Evolutionary conservation across 1,140 invertebrate genomes (phyloP).

Genomic region (Bathynomus jamesi): DNA sequence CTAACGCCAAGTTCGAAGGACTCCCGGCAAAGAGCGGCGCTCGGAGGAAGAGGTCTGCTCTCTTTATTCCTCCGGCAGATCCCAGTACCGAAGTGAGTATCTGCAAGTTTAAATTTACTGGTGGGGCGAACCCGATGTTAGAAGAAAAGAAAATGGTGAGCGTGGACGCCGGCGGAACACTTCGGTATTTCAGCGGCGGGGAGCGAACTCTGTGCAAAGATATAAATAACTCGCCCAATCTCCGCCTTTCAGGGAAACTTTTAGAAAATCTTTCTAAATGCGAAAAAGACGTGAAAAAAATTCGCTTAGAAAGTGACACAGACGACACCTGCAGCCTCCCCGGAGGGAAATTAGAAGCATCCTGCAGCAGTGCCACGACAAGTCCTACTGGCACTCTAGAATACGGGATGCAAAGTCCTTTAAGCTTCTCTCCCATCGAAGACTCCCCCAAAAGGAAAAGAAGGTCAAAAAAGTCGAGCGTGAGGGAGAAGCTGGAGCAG

Average conservation of each 20-base stretch:
- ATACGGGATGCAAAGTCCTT: conserved; percentile 10
- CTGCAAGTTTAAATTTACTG: conserved; percentile 87
- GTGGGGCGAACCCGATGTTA: conserved; percentile 71
- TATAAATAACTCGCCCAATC: conserved; percentile 7
- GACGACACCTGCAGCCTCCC: conserved; percentile 28
- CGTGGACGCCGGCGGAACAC: conserved; percentile 74
- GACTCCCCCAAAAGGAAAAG: conserved; percentile 52
- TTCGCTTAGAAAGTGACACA: conserved; percentile 32
- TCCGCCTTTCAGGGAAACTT: conserved; percentile 28
- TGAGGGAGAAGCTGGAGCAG: conserved; percentile 78
- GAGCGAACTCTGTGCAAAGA: conserved; percentile 10
- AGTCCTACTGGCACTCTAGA: conserved; percentile 21
- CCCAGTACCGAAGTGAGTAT: conserved; percentile 55
- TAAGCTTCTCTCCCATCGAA: conserved; percentile 38
- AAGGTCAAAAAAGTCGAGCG: conserved; percentile 69
- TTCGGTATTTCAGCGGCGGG: conserved; percentile 52
- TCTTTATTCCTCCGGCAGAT: conserved; percentile 34
- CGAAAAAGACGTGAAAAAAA: conserved; percentile 36
- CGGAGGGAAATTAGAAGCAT: conserved; percentile 1
- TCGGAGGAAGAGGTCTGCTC: conserved; percentile 30
- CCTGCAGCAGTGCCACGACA: conserved; percentile 15
- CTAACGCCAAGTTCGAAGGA: neutral
- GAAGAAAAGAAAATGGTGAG: conserved; percentile 86
- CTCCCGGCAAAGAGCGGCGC: conserved; percentile 16
- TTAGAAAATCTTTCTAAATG: conserved; percentile 33